Base-by-base conservation (phyloP, 2,113 vertebrate species). In the Nestor notabilis region DNA sequence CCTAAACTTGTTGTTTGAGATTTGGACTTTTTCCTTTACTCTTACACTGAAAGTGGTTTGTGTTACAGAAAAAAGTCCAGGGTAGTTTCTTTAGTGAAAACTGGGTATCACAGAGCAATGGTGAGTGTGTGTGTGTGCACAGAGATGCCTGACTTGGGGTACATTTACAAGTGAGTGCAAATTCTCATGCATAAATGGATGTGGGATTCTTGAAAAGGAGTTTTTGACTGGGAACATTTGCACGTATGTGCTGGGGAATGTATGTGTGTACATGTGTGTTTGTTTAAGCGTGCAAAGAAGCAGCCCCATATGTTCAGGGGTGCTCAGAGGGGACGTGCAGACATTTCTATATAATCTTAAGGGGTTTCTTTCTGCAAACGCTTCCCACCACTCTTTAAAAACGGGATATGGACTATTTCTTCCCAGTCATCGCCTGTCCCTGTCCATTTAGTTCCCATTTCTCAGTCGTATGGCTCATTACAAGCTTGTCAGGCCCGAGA, bases 341-440 rank as follows among this genome's bases (percentile, higher is more conserved):
- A 10, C 19, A 0, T 23, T 49, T 43, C 52, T 6, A 1, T 2
- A 6, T 29, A 4, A 2, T 0, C 9, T 43, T 11, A 0, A 0
- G n/a, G 35, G 58, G 41, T n/a, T 65, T 43, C 61, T 25, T 66
- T 31, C 53, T 44, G 39, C 13, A 8, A 20, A 21, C 60, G 2
- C 5, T 3, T 1, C 29, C 31, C 1, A 0, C 46, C 14, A 2
- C 37, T 12, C 23, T 44, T 58, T 84, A 46, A 8, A 13, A 44
- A 17, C 0, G 5, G 43, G 43, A 31, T 2, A 19, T 11, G 43
- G 72, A 4, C 2, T 20, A 0, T 50, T 66, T 24, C 63, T 35
- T 8, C 50, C 61, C 68, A 10, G 41, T 17, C 58, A 1, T 9
- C 11, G 3, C 78, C 60, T 35, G 35, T 68, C 65, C 39, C 1